Percentiles rank a stretch among this genome's conserved stretches.
These are phyloP conservation scores for Panthera tigris DNA, from an alignment of 2,113 vertebrate species.

Conservation along the genomic window DNA sequence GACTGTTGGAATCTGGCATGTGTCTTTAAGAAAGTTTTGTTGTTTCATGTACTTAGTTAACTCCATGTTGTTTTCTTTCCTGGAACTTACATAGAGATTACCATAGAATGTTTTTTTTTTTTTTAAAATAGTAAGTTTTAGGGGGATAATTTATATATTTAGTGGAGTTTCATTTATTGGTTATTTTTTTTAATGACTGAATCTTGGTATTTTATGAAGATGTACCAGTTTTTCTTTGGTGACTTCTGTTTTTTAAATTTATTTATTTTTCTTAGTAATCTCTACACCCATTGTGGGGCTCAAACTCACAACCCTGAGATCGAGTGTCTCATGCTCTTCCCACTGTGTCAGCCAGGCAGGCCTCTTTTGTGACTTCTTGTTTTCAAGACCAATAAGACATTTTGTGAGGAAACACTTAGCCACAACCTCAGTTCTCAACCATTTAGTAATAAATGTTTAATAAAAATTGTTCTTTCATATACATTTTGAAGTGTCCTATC, in stretches of 20 bases:
- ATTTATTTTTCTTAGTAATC: not conserved
- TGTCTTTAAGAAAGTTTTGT: not conserved
- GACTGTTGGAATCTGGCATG: not conserved
- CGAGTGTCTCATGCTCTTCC: not conserved
- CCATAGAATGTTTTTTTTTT: not conserved
- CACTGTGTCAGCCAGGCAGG: not conserved
- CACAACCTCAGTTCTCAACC: not conserved
- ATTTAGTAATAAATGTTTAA: not conserved
- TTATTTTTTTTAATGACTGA: not conserved
- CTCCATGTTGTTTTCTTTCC: not conserved
- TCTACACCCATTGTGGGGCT: not conserved
- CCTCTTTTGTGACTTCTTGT: not conserved
- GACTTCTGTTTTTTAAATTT: not conserved
- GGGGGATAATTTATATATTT: not conserved
- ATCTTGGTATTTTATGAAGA: not conserved
- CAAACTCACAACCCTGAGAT: not conserved
- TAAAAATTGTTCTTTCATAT: not conserved
- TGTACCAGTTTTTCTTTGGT: not conserved
- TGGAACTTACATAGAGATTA: not conserved
- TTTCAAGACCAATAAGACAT: not conserved
- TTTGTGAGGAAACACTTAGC: slow-evolving; percentile 18
- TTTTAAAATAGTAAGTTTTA: not conserved
- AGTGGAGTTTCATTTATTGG: not conserved
- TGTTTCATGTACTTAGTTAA: not conserved
- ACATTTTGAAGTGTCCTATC: not conserved